Evolutionary conservation across 1,140 invertebrate genomes (phyloP), one percentile per base, ranked within the genome.

Genomic region (Campoletis sonorensis): DNA sequence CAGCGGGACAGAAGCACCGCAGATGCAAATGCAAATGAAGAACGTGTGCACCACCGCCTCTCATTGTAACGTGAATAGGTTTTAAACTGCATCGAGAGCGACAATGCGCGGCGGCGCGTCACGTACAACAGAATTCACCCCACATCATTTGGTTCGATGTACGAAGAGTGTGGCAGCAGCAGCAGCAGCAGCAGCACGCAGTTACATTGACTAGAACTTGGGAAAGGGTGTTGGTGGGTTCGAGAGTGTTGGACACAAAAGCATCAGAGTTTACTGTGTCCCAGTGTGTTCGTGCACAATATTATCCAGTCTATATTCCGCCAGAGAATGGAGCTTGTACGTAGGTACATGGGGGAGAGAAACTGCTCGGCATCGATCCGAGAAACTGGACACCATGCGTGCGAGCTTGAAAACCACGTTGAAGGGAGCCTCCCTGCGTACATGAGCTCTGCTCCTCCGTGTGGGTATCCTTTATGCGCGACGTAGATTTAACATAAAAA

Each of bases 101-200:
- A 84, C 85, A 86, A 86, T 81, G 81, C 79, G 58, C 67, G 81
- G 81, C 79, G 61, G 71, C 81, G 81, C 81, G 82, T 83, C 76
- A 81, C 84, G 83, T 80, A 72, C 71, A 80, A 73, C 45, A 64
- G 70, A 68, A 71, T 79, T 79, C 67, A 77, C 73, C 54, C 73
- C 27, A 15, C 40, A 77, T 77, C 27, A 54, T 64, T 77, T 61
- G 51, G 27, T 64, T 23, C n/a, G 16, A 30, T 33, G 40, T 45
- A 45, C 11, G 40, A 8, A 45, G 1, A 11, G 40, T 45, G 13
- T 15, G 13, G 49, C 13, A 54, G 18, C 13, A 54, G 13, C n/a
- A n/a, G n/a, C n/a, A n/a, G n/a, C n/a, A n/a, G n/a, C n/a, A n/a
- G n/a, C n/a, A n/a, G n/a, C n/a, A 10, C 49, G 3, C 18, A 54